These are phyloP conservation scores for Leucozona laternaria DNA, from an alignment of 2,888 invertebrate genomes.

Conservation along the genomic window DNA sequence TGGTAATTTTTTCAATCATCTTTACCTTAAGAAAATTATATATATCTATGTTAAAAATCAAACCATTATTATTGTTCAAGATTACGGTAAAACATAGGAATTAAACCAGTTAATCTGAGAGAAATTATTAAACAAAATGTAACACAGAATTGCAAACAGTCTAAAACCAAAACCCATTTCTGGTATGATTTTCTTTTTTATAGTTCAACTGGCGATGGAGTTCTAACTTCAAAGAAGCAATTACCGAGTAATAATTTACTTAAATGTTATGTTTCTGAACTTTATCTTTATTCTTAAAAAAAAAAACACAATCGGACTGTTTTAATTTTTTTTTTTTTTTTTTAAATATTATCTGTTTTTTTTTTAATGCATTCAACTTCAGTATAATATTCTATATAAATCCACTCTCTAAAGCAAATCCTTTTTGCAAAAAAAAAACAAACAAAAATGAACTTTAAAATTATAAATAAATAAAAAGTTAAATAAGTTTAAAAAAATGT, in stretches of 20 bases:
- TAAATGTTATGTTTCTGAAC: conserved; percentile 75
- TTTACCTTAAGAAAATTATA: background rate
- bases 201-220: conserved; percentile 98
- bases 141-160: conserved; percentile 56
- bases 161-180: conserved; percentile 77
- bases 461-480: conserved; percentile 51
- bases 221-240: conserved; percentile 98
- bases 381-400: conserved; percentile 65
- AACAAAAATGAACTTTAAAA: conserved; percentile 60
- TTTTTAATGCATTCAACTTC: conserved; percentile 64
- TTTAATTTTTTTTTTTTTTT: conserved; percentile 50
- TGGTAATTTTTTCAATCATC: background rate
- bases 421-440: conserved; percentile 62
- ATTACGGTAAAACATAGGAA: background rate
- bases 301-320: conserved; percentile 65
- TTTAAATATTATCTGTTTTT: conserved; percentile 55
- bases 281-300: conserved; percentile 76
- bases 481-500: conserved; percentile 61
- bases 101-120: conserved; percentile 3
- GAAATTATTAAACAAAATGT: conserved; percentile 38
- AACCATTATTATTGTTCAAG: background rate
- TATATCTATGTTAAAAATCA: background rate
- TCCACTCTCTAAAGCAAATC: conserved; percentile 68
- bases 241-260: conserved; percentile 86
- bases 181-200: conserved; percentile 80